phyloP scores from a whole-genome alignment of 2,113 vertebrate species.

The Chamaetylas fuelleborni region DNA sequence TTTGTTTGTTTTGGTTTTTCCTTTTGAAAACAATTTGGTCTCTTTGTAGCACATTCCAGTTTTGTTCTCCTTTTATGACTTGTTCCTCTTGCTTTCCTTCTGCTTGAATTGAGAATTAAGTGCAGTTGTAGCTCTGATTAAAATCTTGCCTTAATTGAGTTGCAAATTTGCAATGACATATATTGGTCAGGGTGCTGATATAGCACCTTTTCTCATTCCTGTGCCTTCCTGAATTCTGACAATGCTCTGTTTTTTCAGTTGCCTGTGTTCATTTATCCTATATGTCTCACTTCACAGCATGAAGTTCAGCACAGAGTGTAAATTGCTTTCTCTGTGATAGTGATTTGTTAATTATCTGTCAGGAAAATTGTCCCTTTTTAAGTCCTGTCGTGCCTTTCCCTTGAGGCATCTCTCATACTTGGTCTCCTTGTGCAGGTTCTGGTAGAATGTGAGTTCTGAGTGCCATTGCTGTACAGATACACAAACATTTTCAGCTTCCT shows the following conservation, averaged over 20 bases:
- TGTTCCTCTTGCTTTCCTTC: not conserved
- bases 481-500: not conserved
- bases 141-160: slow-evolving; percentile 31
- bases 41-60: not conserved
- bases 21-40: slow-evolving; percentile 2
- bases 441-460: not conserved
- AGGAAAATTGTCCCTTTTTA: not conserved
- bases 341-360: slow-evolving; percentile 14
- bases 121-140: slow-evolving; percentile 20
- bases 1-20: slow-evolving; percentile 27
- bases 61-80: slow-evolving; percentile 10
- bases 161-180: slow-evolving; percentile 38
- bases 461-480: not conserved
- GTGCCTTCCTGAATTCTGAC: not conserved
- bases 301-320: not conserved
- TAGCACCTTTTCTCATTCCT: not conserved
- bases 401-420: not conserved
- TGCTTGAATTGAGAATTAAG: not conserved
- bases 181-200: not conserved
- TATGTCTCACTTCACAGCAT: not conserved
- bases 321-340: not conserved
- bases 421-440: not conserved
- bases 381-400: not conserved
- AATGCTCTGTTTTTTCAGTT: not conserved
- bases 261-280: not conserved